Percentiles rank a stretch among this genome's conserved stretches.
These are phyloP conservation scores for Xiphophorus couchianus DNA, from an alignment of 2,113 vertebrate genomes.

Conservation along the genomic window DNA sequence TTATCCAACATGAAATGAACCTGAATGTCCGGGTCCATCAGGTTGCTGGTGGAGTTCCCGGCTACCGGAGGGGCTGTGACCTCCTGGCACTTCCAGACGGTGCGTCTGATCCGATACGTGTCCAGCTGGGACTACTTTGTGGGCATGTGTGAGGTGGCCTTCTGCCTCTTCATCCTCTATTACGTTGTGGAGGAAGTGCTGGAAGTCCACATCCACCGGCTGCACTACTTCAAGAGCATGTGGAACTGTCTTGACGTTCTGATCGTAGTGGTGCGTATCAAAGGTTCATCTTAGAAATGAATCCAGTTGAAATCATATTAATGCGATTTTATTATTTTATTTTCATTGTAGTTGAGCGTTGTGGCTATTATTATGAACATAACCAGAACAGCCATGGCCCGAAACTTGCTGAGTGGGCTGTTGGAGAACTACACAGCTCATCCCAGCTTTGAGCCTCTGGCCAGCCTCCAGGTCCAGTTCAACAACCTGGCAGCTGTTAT, in stretches of 20 bases:
- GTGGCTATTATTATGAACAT: constrained; percentile 89
- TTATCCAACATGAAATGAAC: neutral
- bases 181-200: constrained; percentile 93
- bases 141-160: constrained; percentile 90
- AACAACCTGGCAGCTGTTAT: constrained; percentile 90
- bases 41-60: constrained; percentile 93
- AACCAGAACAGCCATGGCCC: constrained; percentile 84
- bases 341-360: constrained; percentile 83
- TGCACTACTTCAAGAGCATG: constrained; percentile 92
- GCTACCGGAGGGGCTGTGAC: constrained; percentile 92
- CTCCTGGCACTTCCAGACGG: constrained; percentile 95
- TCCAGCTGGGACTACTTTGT: constrained; percentile 94
- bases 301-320: neutral
- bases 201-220: constrained; percentile 91
- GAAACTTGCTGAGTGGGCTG: constrained; percentile 81
- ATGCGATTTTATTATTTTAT: neutral
- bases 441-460: constrained; percentile 88
- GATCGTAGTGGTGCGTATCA: constrained; percentile 86
- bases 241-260: constrained; percentile 97
- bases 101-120: constrained; percentile 88
- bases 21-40: constrained; percentile 61
- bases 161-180: constrained; percentile 95
- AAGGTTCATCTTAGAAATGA: neutral
- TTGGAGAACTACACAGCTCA: constrained; percentile 87
- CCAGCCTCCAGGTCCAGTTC: constrained; percentile 92